phyloP scores from a whole-genome alignment of 2,113 vertebrate species.

The Microcebus jonahi region DNA sequence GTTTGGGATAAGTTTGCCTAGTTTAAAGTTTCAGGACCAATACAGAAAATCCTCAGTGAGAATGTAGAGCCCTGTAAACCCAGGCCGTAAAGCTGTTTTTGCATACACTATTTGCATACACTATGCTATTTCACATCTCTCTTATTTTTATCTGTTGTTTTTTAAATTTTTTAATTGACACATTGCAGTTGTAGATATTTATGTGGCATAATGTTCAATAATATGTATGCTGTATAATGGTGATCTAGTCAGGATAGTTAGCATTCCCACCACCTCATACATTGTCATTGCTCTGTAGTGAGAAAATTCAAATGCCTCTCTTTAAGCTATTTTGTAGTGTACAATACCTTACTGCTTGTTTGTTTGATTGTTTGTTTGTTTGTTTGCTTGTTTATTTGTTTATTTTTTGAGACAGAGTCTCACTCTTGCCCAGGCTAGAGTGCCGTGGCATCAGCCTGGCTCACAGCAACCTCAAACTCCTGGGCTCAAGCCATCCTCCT shows the following conservation, averaged over 20 bases:
- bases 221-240: not conserved
- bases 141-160: not conserved
- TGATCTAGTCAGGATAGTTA: not conserved
- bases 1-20: not conserved
- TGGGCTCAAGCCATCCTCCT: too few species aligned
- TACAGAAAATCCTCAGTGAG: not conserved
- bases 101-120: fast-evolving
- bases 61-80: not conserved
- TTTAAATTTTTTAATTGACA: not conserved
- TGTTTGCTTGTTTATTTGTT: too few species aligned
- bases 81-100: not conserved
- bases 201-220: not conserved
- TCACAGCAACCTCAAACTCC: too few species aligned
- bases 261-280: not conserved
- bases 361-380: too few species aligned
- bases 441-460: too few species aligned
- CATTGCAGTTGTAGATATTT: not conserved
- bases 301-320: not conserved
- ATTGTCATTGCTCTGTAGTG: not conserved
- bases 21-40: not conserved
- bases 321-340: not conserved
- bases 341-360: not conserved
- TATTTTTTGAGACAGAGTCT: too few species aligned
- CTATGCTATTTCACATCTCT: not conserved
- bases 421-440: too few species aligned